Base-by-base conservation (phyloP, 2,797 vertebrate species). In the Hippopotamyrus pictus region DNA sequence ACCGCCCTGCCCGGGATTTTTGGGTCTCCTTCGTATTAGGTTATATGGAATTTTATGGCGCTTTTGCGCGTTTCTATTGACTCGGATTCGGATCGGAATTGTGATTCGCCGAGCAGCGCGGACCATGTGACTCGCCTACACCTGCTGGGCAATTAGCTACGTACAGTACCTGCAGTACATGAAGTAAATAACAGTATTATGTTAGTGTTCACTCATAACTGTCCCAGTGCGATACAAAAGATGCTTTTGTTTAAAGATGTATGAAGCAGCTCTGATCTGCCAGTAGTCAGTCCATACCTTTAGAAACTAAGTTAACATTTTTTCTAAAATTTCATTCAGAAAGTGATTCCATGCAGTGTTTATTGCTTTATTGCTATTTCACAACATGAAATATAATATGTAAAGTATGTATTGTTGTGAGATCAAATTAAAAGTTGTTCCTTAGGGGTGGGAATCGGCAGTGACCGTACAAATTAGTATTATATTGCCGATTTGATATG, bases 71-170 rank as follows among this genome's bases (percentile, higher is more conserved):
- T 87, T 22, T 51, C 11, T 44, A 9, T 87, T 33, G 83, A 57
- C 44, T 57, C 86, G 12, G 86, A 87, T 37, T 59, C 54, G 48
- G 25, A 85, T 50, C 83, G 22, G 83, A 48, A 85, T 51, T 85
- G 19, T 85, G 83, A 51, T 88, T 86, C 53, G 88, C 87, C 79
- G 46, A 88, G 88, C 57, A 41, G 44, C 54, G 73, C 85, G 69
- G 41, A 65, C 37, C 65, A 88, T 53, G 65, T 86, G 57, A 90
- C 44, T 59, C 22, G 17, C 25, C 51, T 88, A 90, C 91, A 92
- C 88, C 85, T 91, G 90, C 89, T 51, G 82, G 29, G 83, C 53
- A 59, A 59, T 41, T 87, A 59, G 51, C 19, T 87, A 57, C 51
- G 14, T 85, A 85, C 48, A 51, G 83, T 84, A 50, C 41, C 5